These are phyloP conservation scores for Ceratosolen solmsi DNA, from an alignment of 1,140 invertebrate genomes.

Conservation along the genomic window DNA sequence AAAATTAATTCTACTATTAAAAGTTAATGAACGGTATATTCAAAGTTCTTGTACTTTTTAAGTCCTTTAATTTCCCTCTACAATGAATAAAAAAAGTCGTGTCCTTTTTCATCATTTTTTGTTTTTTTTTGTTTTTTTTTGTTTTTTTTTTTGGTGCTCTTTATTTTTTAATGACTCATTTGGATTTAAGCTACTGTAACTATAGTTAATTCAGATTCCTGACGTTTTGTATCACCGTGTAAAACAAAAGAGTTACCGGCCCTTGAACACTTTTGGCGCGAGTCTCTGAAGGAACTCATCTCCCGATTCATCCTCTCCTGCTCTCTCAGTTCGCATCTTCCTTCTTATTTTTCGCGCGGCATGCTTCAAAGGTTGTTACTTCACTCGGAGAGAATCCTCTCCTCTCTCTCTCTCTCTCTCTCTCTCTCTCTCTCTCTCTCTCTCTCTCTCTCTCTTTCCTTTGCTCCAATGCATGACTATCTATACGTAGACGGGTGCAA, in stretches of 20 bases:
- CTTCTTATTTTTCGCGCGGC: conserved; percentile 19
- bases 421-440: not conserved
- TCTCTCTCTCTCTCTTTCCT: not conserved
- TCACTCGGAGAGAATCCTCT: conserved; percentile 29
- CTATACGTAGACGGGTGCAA: not conserved
- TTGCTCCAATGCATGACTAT: not conserved
- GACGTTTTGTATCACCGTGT: not conserved
- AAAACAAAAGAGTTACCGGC: conserved; percentile 1
- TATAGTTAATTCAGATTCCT: not conserved
- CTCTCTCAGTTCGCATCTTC: not conserved
- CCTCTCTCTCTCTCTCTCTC: not conserved
- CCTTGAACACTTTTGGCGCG: not conserved
- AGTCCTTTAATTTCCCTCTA: not conserved
- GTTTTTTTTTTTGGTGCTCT: not conserved
- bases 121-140: not conserved
- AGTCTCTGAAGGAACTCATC: not conserved
- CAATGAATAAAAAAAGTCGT: not conserved
- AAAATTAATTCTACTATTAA: not conserved
- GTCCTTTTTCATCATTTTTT: not conserved
- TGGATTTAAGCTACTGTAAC: not conserved
- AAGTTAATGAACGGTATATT: not conserved
- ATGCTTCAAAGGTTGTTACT: conserved; percentile 38
- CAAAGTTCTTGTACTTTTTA: not conserved
- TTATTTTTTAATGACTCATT: conserved; percentile 10
- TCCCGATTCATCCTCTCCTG: not conserved